Evolutionary conservation across 2,113 vertebrate species (phyloP).

Genomic region (Carassius auratus): DNA sequence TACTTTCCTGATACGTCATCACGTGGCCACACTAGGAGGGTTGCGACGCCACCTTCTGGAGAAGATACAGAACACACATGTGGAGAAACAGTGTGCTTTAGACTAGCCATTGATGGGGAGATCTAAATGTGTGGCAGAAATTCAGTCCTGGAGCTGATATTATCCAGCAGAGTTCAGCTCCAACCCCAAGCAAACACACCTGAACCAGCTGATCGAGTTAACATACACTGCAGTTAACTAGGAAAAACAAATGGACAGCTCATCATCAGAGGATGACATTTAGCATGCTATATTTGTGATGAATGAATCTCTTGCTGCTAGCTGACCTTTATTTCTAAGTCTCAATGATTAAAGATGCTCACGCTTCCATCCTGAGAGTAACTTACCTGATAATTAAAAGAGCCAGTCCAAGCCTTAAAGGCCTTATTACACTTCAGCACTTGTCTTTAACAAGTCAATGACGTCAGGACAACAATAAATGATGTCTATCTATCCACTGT

Average conservation of each 20-base stretch:
- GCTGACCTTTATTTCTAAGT: constrained; percentile 39
- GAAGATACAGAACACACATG: not conserved
- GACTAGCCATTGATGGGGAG: no score
- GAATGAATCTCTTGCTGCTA: not conserved
- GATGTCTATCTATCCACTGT: no score
- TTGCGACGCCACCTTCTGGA: constrained; percentile 1
- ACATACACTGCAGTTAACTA: not conserved
- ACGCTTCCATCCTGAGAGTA: not conserved
- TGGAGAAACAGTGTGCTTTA: not conserved
- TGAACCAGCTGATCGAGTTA: no score
- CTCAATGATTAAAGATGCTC: constrained; percentile 18
- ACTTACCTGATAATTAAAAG: not conserved
- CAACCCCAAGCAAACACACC: no score
- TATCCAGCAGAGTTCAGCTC: no score
- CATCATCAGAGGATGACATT: constrained; percentile 7
- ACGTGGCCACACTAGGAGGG: not conserved
- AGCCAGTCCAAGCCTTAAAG: not conserved
- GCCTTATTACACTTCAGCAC: not conserved
- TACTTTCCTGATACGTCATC: not conserved
- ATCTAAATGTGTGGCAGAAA: no score
- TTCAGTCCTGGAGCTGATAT: no score
- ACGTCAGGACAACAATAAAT: no score
- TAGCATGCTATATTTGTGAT: not conserved
- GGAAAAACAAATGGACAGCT: not conserved
- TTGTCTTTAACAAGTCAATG: no score